Conservation (phyloP, 2,797 vertebrate species). For the Antennarius maculatus region DNA sequence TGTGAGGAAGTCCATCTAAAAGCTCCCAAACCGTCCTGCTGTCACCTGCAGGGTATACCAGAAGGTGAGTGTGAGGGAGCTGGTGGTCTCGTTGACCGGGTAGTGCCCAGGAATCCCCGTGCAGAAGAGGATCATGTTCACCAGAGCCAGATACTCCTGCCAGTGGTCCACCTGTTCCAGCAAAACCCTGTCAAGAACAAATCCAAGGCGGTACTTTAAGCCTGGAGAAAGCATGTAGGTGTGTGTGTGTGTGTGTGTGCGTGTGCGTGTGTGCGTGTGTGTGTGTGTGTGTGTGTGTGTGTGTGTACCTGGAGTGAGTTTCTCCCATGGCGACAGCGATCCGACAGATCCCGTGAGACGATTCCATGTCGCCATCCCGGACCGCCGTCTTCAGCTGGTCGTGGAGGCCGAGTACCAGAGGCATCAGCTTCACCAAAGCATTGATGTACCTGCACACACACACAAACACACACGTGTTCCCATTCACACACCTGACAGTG, state of each 20-base stretch:
- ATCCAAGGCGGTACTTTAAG: background rate
- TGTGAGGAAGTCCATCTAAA: background rate
- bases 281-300: background rate
- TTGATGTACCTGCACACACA: conserved; percentile 85
- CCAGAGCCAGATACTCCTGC: conserved; percentile 94
- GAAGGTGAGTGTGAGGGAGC: conserved; percentile 96
- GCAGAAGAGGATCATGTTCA: conserved; percentile 99
- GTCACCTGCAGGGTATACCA: conserved; percentile 97
- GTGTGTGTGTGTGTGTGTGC: background rate
- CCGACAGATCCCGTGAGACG: conserved; percentile 94
- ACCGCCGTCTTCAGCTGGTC: conserved; percentile 92
- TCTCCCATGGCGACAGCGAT: conserved; percentile 94
- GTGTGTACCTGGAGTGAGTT: conserved; percentile 91
- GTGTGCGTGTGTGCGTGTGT: conserved; percentile 7
- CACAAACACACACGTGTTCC: background rate
- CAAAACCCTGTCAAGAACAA: conserved; percentile 83
- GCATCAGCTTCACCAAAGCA: conserved; percentile 90
- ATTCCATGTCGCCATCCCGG: conserved; percentile 94
- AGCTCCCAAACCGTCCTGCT: background rate
- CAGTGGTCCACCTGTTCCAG: conserved; percentile 95
- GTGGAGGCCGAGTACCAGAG: conserved; percentile 90
- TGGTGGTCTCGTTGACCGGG: conserved; percentile 95
- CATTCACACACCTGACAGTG: conserved; percentile 14
- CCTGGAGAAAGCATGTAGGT: background rate
- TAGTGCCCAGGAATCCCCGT: conserved; percentile 97